These are phyloP conservation scores for Xiphophorus maculatus DNA, from an alignment of 2,113 vertebrate genomes.

Conservation along the genomic window DNA sequence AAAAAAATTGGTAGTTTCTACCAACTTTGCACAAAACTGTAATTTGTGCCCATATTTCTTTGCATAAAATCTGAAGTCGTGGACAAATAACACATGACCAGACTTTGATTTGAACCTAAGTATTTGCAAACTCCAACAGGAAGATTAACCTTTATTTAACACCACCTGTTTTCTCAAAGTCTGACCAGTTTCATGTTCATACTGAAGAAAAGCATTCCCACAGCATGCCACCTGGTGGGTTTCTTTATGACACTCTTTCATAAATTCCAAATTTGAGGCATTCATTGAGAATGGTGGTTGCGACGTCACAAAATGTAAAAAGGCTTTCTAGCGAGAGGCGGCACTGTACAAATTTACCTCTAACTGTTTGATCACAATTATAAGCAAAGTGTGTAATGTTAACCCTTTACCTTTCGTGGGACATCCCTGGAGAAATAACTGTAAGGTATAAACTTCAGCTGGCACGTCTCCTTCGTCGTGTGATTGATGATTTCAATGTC, in stretches of 20 bases:
- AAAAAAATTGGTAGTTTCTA: background rate
- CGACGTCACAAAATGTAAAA: background rate
- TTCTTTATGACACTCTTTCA: too few species aligned
- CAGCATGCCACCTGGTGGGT: background rate
- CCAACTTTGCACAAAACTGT: background rate
- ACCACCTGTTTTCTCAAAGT: background rate
- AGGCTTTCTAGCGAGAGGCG: slow-evolving; percentile 64
- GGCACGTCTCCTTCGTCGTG: slow-evolving; percentile 95
- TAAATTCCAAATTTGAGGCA: too few species aligned
- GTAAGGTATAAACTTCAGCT: slow-evolving; percentile 97
- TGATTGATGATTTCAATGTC: slow-evolving; percentile 98
- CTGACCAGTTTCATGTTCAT: background rate
- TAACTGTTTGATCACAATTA: too few species aligned
- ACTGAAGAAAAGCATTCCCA: background rate
- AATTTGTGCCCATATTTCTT: background rate
- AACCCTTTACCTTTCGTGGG: slow-evolving; percentile 87
- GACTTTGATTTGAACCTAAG: background rate
- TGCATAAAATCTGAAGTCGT: background rate
- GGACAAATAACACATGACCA: background rate
- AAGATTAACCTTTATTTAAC: background rate
- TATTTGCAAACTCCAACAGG: too few species aligned
- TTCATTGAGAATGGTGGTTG: too few species aligned
- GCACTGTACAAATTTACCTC: slow-evolving; percentile 17
- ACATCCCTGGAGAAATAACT: slow-evolving; percentile 98
- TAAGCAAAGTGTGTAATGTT: background rate